phyloP scores from a whole-genome alignment of 2,113 vertebrate genomes.

The Astur gentilis region DNA sequence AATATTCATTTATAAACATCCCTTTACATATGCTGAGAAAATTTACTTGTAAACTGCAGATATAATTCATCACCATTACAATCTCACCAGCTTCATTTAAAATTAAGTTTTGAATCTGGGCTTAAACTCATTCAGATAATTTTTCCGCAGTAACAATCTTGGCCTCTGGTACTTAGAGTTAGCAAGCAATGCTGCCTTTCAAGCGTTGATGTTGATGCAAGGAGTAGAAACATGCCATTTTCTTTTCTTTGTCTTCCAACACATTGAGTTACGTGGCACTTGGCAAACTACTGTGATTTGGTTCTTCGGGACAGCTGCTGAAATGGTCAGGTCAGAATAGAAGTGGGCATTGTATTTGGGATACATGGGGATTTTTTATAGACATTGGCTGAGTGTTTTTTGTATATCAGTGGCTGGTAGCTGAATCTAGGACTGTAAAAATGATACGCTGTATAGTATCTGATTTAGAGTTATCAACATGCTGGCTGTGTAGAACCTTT shows the following conservation, averaged over 20 bases:
- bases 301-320: not conserved
- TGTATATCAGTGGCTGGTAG: not conserved
- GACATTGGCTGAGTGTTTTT: not conserved
- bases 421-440: not conserved
- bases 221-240: not conserved
- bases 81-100: not conserved
- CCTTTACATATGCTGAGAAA: not conserved
- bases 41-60: not conserved
- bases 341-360: not conserved
- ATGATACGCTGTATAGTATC: not conserved
- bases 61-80: not conserved
- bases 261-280: not conserved
- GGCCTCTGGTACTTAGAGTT: not conserved
- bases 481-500: not conserved
- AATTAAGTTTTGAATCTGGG: not conserved
- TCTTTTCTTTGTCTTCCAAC: not conserved
- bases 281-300: not conserved
- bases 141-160: not conserved
- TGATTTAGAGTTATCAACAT: not conserved
- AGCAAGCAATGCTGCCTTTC: not conserved
- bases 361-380: not conserved
- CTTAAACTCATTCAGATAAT: not conserved
- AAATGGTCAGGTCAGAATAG: not conserved
- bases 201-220: not conserved
- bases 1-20: not conserved